Evolutionary conservation across 2,888 invertebrate species (phyloP).

Genomic region (Germaria angustata): DNA sequence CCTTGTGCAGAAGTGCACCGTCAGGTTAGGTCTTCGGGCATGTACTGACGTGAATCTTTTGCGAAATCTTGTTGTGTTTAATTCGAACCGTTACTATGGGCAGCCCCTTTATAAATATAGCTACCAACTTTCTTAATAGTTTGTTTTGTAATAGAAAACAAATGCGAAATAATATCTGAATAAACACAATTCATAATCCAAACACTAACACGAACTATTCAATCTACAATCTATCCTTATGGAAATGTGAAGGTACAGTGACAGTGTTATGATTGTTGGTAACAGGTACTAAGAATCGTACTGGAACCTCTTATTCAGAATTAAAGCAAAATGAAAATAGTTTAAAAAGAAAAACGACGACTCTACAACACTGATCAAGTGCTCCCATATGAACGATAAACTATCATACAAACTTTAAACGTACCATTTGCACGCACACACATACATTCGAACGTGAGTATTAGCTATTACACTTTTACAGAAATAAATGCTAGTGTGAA

Average conservation of each 20-base stretch:
- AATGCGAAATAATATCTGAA: slow-evolving; percentile 37
- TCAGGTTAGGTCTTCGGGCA: too few relatives aligned
- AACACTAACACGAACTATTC: slow-evolving; percentile 21
- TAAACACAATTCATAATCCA: slow-evolving; percentile 41
- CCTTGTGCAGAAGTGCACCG: too few relatives aligned
- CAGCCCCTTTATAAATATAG: not conserved
- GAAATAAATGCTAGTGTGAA: not conserved
- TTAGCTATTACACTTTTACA: not conserved
- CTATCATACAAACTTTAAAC: slow-evolving; percentile 42
- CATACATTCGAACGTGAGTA: not conserved
- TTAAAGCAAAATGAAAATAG: not conserved
- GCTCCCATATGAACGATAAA: slow-evolving; percentile 63
- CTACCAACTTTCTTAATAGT: not conserved
- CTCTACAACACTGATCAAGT: slow-evolving; percentile 57
- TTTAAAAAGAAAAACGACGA: slow-evolving; percentile 8
- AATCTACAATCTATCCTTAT: slow-evolving; percentile 30
- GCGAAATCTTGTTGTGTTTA: too few relatives aligned
- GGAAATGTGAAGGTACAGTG: slow-evolving; percentile 19
- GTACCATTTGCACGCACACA: not conserved
- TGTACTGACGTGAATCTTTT: too few relatives aligned
- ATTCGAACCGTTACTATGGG: too few relatives aligned
- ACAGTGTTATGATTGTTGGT: slow-evolving; percentile 5
- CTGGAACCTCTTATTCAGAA: not conserved
- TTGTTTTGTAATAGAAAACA: slow-evolving; percentile 2
- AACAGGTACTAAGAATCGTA: slow-evolving; percentile 1